Evolutionary conservation across 2,888 invertebrate species (phyloP).

Genomic region (Strigamia transsilvanica): DNA sequence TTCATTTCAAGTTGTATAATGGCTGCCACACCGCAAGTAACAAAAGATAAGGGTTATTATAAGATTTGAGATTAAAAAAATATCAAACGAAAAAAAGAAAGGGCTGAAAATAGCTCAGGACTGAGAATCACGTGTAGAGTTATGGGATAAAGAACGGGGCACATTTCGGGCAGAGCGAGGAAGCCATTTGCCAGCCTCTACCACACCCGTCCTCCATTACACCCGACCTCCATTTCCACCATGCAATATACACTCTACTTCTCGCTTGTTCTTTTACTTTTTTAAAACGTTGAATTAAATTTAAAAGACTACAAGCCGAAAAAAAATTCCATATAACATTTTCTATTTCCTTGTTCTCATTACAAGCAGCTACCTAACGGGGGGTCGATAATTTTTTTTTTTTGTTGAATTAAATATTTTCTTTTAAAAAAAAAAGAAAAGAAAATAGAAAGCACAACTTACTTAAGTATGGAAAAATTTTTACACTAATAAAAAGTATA

Average conservation of each 20-base stretch:
- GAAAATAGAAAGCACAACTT: not conserved
- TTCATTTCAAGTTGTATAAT: slow-evolving; percentile 44
- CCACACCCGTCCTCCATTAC: slow-evolving; percentile 45
- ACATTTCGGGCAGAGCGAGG: slow-evolving; percentile 37
- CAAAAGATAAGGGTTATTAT: slow-evolving; percentile 40
- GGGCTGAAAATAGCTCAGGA: slow-evolving; percentile 42
- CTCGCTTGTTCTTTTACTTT: slow-evolving; percentile 46
- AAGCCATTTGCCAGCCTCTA: slow-evolving; percentile 32
- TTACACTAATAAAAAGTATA: no score
- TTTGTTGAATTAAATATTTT: slow-evolving; percentile 6
- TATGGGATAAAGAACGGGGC: slow-evolving; percentile 49
- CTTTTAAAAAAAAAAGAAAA: not conserved
- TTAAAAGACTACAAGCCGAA: slow-evolving; percentile 35
- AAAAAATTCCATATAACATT: slow-evolving; percentile 41
- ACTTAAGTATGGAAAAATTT: not conserved
- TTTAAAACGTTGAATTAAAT: slow-evolving; percentile 49
- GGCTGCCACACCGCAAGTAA: slow-evolving; percentile 40
- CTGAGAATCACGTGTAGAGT: slow-evolving; percentile 41
- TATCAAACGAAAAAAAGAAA: slow-evolving; percentile 36
- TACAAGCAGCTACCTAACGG: not conserved
- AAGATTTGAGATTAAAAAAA: slow-evolving; percentile 29
- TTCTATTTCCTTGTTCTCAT: slow-evolving; percentile 48
- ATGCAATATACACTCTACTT: slow-evolving; percentile 48
- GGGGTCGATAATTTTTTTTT: slow-evolving; percentile 10
- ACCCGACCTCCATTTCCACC: slow-evolving; percentile 48